phyloP scores from a whole-genome alignment of 2,113 vertebrate species.

The Dicerorhinus sumatrensis region DNA sequence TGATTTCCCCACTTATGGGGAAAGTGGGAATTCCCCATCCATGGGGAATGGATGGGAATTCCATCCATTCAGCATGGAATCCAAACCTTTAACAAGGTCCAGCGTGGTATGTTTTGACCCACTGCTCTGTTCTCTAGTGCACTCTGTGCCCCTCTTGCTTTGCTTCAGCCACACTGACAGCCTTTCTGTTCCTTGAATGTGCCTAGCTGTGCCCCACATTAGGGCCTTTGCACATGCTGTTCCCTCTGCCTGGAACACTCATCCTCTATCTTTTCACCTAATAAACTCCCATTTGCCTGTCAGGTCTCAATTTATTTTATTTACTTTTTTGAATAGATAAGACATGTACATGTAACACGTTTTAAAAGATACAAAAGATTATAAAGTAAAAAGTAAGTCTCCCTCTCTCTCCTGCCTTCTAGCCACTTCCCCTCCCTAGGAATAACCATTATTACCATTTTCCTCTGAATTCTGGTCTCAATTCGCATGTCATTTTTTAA shows the following conservation, averaged over 20 bases:
- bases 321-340: constrained; percentile 42
- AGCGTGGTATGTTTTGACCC: background rate
- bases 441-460: background rate
- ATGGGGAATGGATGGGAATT: too few species aligned
- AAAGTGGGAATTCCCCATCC: too few species aligned
- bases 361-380: background rate
- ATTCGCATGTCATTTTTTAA: background rate
- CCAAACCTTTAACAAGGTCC: background rate
- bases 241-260: background rate
- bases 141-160: background rate
- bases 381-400: constrained; percentile 25
- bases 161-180: background rate
- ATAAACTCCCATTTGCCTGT: background rate
- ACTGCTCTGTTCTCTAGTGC: background rate
- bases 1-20: background rate
- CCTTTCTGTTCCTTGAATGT: background rate
- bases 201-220: background rate
- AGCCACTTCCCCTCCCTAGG: background rate
- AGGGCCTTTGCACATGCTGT: background rate
- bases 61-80: background rate
- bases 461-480: constrained; percentile 1
- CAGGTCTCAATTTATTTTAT: background rate
- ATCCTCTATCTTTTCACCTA: background rate
- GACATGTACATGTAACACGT: background rate
- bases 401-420: background rate